A percentile compares a stretch with the other conserved stretches of the same genome.
Evolutionary conservation across 2,888 invertebrate genomes (phyloP).

Genomic region (Miltochrista miniata): DNA sequence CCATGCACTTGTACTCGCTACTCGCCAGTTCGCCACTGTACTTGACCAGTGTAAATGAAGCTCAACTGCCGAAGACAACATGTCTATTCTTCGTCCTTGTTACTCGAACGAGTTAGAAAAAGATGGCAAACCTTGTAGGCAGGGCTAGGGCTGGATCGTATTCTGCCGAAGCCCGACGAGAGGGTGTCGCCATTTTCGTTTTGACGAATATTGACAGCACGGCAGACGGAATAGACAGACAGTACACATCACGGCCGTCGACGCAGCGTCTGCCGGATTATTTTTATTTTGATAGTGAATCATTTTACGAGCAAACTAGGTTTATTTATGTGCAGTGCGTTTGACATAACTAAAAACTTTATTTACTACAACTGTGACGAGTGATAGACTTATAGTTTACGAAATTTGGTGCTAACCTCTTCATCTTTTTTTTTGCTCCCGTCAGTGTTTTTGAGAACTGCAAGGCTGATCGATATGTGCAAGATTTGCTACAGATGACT

Average conservation of each 20-base stretch:
- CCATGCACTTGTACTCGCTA: too few species aligned
- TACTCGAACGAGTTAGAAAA: slow-evolving; percentile 40
- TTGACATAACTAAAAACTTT: slow-evolving; percentile 59
- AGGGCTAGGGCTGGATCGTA: slow-evolving; percentile 78
- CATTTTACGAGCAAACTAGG: slow-evolving; percentile 68
- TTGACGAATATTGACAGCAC: slow-evolving; percentile 90
- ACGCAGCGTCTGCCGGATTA: slow-evolving; percentile 78
- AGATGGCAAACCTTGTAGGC: slow-evolving; percentile 59
- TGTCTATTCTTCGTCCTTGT: slow-evolving; percentile 61
- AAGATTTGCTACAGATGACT: slow-evolving; percentile 82
- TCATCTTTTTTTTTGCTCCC: slow-evolving; percentile 66
- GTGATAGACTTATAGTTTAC: slow-evolving; percentile 59
- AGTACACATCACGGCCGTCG: slow-evolving; percentile 74
- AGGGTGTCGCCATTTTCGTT: slow-evolving; percentile 89
- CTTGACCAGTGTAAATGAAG: slow-evolving; percentile 56
- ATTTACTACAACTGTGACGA: slow-evolving; percentile 59
- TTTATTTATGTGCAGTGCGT: slow-evolving; percentile 53
- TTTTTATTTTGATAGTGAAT: slow-evolving; percentile 83
- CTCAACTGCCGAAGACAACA: slow-evolving; percentile 66
- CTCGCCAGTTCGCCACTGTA: slow-evolving; percentile 72
- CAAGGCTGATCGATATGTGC: slow-evolving; percentile 83
- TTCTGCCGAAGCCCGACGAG: slow-evolving; percentile 58
- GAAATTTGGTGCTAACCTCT: slow-evolving; percentile 80
- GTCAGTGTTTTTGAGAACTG: slow-evolving; percentile 80
- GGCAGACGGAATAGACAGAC: slow-evolving; percentile 63